Evolutionary conservation across 2,113 vertebrate species (phyloP).

Genomic region (Dermatemys mawii): DNA sequence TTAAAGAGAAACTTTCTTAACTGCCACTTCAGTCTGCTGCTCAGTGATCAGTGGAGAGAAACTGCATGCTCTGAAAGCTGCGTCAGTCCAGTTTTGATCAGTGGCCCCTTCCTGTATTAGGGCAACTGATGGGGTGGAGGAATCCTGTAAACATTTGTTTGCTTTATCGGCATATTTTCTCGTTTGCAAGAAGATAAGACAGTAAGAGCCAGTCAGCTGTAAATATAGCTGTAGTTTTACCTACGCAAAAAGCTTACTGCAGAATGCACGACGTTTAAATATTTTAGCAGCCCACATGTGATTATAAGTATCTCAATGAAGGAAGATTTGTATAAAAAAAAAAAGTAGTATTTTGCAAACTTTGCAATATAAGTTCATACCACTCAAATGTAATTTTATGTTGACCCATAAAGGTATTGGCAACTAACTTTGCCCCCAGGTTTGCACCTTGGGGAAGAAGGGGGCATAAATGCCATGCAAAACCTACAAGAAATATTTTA

Average conservation of each 20-base stretch:
- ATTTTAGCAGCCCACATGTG: fast-evolving
- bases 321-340: background rate
- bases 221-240: fast-evolving
- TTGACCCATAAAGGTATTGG: background rate
- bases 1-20: background rate
- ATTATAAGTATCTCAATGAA: background rate
- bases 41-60: background rate
- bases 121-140: constrained; percentile 47
- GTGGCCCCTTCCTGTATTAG: constrained; percentile 32
- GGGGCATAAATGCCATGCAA: constrained; percentile 62
- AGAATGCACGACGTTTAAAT: background rate
- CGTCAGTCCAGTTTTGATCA: constrained; percentile 28
- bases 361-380: background rate
- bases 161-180: constrained; percentile 51
- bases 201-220: background rate
- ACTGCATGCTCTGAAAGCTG: constrained; percentile 29
- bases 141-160: constrained; percentile 53
- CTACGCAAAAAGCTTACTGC: background rate
- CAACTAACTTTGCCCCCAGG: constrained; percentile 31
- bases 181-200: background rate
- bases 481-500: background rate
- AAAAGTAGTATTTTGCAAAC: background rate
- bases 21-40: background rate
- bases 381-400: background rate
- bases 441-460: constrained; percentile 45